These are phyloP conservation scores for Falco peregrinus DNA, from an alignment of 2,797 vertebrate genomes.

Conservation along the genomic window DNA sequence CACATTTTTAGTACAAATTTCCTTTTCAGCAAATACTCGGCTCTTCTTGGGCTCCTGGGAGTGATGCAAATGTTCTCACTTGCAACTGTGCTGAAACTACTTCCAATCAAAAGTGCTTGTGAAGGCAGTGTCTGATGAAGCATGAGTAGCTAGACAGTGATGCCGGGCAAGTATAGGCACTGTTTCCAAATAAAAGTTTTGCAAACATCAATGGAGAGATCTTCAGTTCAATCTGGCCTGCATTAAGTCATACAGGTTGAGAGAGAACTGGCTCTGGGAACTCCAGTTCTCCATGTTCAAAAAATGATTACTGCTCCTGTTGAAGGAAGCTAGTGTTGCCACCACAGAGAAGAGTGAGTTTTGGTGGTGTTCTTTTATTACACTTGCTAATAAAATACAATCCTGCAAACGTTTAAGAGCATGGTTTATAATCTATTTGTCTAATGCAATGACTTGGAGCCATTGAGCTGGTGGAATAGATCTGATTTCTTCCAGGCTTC, in stretches of 20 bases:
- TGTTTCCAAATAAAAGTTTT: not conserved
- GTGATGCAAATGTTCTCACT: conserved; percentile 9
- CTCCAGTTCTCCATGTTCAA: not conserved
- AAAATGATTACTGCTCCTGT: not conserved
- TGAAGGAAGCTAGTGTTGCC: not conserved
- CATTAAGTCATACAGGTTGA: not conserved
- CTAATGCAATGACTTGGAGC: not conserved
- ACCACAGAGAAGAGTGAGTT: not conserved
- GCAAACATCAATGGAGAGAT: not conserved
- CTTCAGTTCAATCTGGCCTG: not conserved
- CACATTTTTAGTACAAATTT: conserved; percentile 31
- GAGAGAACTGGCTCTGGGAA: not conserved
- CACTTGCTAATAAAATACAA: not conserved
- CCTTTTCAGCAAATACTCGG: not conserved
- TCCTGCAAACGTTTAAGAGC: not conserved
- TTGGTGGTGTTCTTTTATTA: not conserved
- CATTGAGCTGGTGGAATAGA: not conserved
- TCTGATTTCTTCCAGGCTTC: not conserved
- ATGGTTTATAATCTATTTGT: not conserved
- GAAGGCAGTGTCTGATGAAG: not conserved
- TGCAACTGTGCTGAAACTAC: not conserved
- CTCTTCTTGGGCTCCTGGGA: not conserved
- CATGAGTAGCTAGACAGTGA: not conserved
- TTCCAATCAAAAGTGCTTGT: not conserved
- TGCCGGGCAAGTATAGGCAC: not conserved